These are phyloP conservation scores for Tachina fera DNA, from an alignment of 2,888 invertebrate genomes.

Conservation along the genomic window DNA sequence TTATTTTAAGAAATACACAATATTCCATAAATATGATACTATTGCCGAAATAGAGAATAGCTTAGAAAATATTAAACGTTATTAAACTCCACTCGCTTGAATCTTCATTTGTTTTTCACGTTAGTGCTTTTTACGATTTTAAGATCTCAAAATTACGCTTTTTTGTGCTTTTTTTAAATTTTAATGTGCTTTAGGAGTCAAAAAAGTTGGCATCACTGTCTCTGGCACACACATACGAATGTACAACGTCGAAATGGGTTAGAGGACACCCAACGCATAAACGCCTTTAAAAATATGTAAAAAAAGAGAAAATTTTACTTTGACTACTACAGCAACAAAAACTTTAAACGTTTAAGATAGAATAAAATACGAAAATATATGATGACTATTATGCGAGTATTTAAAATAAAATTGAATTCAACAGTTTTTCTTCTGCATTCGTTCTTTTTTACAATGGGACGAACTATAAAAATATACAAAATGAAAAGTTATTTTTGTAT, in stretches of 20 bases:
- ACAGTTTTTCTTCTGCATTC: slow-evolving; percentile 43
- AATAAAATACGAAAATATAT: slow-evolving; percentile 58
- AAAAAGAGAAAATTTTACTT: slow-evolving; percentile 18
- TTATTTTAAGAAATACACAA: too few species aligned
- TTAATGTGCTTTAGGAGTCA: too few species aligned
- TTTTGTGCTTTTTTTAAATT: too few species aligned
- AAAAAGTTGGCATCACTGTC: too few species aligned
- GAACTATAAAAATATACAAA: not conserved
- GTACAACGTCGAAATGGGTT: slow-evolving; percentile 46
- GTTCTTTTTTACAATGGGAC: slow-evolving; percentile 28
- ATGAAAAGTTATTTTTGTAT: too few species aligned
- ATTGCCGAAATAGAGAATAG: too few species aligned
- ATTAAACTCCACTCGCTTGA: too few species aligned
- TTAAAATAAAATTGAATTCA: slow-evolving; percentile 63
- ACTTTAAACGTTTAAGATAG: slow-evolving; percentile 25
- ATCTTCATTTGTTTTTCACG: too few species aligned
- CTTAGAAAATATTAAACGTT: too few species aligned
- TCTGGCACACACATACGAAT: not conserved
- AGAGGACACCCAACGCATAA: slow-evolving; percentile 51
- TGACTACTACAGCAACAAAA: not conserved
- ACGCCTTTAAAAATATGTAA: slow-evolving; percentile 1
- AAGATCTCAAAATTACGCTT: too few species aligned
- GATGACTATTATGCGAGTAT: slow-evolving; percentile 64
- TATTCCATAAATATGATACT: too few species aligned
- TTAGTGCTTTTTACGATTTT: too few species aligned